Percentiles rank a stretch among this genome's conserved stretches.
Evolutionary conservation across 2,797 vertebrate species (phyloP).

Genomic region (Melanotaenia boesemani): DNA sequence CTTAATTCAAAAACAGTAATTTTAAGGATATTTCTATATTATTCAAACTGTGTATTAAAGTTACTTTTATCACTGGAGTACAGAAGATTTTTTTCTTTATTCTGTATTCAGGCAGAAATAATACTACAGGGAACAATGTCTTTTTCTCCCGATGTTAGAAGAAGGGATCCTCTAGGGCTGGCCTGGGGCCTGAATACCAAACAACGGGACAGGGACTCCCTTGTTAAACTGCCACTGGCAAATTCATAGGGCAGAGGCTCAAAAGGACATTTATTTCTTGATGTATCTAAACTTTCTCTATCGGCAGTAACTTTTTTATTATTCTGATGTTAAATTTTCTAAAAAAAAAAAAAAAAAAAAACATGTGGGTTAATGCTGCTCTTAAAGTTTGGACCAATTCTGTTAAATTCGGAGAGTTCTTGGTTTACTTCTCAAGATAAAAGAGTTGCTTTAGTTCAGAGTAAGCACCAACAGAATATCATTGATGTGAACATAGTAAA

Average conservation of each 20-base stretch:
- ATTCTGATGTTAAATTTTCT: not conserved
- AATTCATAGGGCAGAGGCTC: conserved; percentile 54
- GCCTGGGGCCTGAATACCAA: conserved; percentile 72
- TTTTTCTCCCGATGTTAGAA: conserved; percentile 76
- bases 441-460: not conserved
- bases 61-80: conserved; percentile 42
- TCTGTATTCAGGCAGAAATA: conserved; percentile 75
- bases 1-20: too few relatives aligned
- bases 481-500: not conserved
- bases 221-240: conserved; percentile 49
- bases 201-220: conserved; percentile 60
- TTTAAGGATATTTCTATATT: too few relatives aligned
- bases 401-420: not conserved
- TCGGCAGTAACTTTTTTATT: conserved; percentile 7
- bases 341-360: not conserved
- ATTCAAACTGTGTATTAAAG: conserved; percentile 24
- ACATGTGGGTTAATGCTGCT: not conserved
- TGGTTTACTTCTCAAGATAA: not conserved
- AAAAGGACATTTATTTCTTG: conserved; percentile 28
- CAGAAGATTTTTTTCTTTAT: conserved; percentile 48
- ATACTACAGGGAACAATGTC: conserved; percentile 66
- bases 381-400: not conserved
- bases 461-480: conserved; percentile 8
- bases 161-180: conserved; percentile 77
- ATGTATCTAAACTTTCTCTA: conserved; percentile 24